These are phyloP conservation scores for Halichondria panicea DNA, from an alignment of 37 sponge, comb jelly and placozoan species.

Conservation along the genomic window DNA sequence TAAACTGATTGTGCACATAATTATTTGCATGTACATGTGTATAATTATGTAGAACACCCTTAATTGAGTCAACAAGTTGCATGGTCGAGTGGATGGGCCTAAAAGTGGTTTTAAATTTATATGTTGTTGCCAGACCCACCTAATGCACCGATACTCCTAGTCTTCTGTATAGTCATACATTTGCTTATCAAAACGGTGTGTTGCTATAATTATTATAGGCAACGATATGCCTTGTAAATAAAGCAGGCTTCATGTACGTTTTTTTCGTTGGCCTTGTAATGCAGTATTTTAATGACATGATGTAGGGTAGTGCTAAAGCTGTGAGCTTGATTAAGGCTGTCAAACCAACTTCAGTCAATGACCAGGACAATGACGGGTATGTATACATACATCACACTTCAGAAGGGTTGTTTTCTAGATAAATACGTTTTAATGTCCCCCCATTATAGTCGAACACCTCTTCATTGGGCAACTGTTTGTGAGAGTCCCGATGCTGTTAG, in stretches of 20 bases:
- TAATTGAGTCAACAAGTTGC: not conserved
- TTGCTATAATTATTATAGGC: too few species aligned
- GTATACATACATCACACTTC: not conserved
- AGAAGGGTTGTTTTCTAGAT: too few species aligned
- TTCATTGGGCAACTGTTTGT: conserved; percentile 92
- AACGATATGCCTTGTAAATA: too few species aligned
- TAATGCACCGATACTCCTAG: too few species aligned
- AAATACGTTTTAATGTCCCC: too few species aligned
- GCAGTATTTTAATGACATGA: not conserved
- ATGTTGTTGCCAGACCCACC: too few species aligned
- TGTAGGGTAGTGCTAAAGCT: conserved; percentile 69
- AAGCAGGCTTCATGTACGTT: too few species aligned
- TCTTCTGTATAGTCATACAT: too few species aligned
- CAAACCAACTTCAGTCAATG: conserved; percentile 60
- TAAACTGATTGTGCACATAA: conserved; percentile 4
- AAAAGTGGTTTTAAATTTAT: too few species aligned
- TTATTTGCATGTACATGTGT: not conserved
- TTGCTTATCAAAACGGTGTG: too few species aligned
- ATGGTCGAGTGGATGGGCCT: too few species aligned
- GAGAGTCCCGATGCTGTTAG: conserved; percentile 68
- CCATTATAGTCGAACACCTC: conserved; percentile 67
- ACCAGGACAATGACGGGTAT: conserved; percentile 60
- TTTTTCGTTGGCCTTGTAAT: too few species aligned
- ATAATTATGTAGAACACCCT: not conserved
- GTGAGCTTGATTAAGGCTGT: conserved; percentile 52